Percentiles rank a stretch among this genome's conserved stretches.
Conservation (phyloP, 2,797 vertebrate species). For the Otolemur crassicaudatus region DNA sequence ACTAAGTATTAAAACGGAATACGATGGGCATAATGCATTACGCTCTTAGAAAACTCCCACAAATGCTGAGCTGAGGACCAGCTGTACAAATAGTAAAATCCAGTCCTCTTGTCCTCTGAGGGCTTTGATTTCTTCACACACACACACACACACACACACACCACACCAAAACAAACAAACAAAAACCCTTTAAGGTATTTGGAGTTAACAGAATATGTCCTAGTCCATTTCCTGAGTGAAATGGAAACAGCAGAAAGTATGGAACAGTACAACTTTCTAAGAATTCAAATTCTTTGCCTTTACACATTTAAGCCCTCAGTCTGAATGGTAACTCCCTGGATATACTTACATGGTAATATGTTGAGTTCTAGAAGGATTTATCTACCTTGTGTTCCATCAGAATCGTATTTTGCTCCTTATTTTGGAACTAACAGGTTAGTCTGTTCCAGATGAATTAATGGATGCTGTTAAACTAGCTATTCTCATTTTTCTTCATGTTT, state of each 20-base stretch:
- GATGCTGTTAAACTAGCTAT: neutral
- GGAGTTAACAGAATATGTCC: neutral
- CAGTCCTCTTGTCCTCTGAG: neutral
- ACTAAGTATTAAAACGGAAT: neutral
- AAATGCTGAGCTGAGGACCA: neutral
- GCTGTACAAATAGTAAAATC: neutral
- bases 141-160: neutral
- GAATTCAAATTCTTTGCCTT: neutral
- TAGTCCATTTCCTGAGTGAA: neutral
- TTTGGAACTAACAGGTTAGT: slow-evolving; percentile 20
- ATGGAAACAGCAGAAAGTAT: neutral
- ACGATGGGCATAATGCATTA: neutral
- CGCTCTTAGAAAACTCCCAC: neutral
- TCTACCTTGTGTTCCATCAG: neutral
- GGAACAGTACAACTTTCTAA: neutral
- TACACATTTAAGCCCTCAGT: neutral
- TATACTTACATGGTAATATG: neutral
- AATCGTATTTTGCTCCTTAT: neutral
- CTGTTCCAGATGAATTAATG: neutral
- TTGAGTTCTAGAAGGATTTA: neutral
- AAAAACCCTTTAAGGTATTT: neutral
- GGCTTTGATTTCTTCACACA: neutral
- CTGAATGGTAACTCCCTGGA: neutral
- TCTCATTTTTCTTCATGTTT: neutral
- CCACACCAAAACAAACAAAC: too few species aligned